Evolutionary conservation across 1,140 invertebrate genomes (phyloP).

Genomic region (Neodiprion virginianus): DNA sequence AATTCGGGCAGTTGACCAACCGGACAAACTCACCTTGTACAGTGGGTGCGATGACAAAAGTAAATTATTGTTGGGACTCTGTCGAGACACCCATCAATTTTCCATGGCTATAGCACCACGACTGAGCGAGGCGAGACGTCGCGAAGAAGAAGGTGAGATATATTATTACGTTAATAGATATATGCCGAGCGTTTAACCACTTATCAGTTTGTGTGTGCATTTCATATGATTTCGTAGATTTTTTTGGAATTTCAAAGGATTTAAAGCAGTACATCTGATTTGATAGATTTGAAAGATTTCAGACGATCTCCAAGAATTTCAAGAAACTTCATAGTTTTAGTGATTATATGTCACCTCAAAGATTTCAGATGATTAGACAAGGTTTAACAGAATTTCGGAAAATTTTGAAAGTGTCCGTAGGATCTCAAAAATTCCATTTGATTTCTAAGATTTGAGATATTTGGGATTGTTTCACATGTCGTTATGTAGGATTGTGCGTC

Average conservation of each 20-base stretch:
- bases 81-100: conserved; percentile 92
- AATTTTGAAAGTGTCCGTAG: no score
- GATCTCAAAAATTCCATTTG: no score
- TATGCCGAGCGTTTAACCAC: not conserved
- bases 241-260: not conserved
- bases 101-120: conserved; percentile 89
- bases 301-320: no score
- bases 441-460: no score
- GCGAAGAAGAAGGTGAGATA: conserved; percentile 75
- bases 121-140: conserved; percentile 77
- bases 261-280: conserved; percentile 37
- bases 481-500: no score
- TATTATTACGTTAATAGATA: not conserved
- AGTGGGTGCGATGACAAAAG: conserved; percentile 91
- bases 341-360: no score
- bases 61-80: conserved; percentile 86
- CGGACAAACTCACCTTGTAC: conserved; percentile 87
- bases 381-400: no score
- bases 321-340: no score
- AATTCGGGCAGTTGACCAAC: conserved; percentile 82
- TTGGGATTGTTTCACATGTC: no score
- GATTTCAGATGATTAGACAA: no score
- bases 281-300: not conserved
- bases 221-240: not conserved
- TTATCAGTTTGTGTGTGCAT: not conserved